phyloP scores from a whole-genome alignment of 2,888 invertebrate species.

The Dryadula phaetusa region DNA sequence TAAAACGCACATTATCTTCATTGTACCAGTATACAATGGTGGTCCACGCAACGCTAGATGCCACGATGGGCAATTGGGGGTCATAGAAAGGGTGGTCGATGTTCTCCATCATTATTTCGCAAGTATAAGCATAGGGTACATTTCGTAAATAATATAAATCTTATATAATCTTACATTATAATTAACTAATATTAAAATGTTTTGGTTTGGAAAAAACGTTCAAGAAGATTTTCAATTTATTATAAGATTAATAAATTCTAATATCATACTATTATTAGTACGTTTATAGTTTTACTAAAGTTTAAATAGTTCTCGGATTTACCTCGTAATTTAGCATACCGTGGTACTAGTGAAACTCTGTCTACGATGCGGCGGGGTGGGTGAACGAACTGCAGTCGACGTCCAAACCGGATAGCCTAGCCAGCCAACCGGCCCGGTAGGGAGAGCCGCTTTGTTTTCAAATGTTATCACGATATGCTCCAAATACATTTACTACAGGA shows the following conservation, averaged over 20 bases:
- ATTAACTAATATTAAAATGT: too few species aligned
- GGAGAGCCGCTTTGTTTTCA: conserved; percentile 54
- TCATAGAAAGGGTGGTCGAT: background rate
- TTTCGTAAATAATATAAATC: background rate
- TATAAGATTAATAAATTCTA: background rate
- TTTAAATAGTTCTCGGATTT: conserved; percentile 8
- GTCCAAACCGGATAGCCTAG: conserved; percentile 78
- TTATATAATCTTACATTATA: too few species aligned
- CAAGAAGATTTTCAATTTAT: too few species aligned
- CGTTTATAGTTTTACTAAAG: background rate
- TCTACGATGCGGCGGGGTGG: conserved; percentile 56
- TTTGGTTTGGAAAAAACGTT: too few species aligned
- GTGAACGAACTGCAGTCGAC: conserved; percentile 75
- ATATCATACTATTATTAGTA: too few species aligned
- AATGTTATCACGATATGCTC: conserved; percentile 51
- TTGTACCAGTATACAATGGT: background rate
- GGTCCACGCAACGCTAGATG: background rate
- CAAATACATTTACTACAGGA: conserved; percentile 49
- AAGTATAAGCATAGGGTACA: background rate
- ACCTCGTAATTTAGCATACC: conserved; percentile 55
- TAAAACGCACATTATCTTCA: background rate
- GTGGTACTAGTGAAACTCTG: conserved; percentile 55
- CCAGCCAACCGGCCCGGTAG: conserved; percentile 47
- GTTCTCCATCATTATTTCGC: background rate
- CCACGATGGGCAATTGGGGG: background rate